Evolutionary conservation across 2,888 invertebrate species (phyloP).

Genomic region (Zootermopsis nevadensis): DNA sequence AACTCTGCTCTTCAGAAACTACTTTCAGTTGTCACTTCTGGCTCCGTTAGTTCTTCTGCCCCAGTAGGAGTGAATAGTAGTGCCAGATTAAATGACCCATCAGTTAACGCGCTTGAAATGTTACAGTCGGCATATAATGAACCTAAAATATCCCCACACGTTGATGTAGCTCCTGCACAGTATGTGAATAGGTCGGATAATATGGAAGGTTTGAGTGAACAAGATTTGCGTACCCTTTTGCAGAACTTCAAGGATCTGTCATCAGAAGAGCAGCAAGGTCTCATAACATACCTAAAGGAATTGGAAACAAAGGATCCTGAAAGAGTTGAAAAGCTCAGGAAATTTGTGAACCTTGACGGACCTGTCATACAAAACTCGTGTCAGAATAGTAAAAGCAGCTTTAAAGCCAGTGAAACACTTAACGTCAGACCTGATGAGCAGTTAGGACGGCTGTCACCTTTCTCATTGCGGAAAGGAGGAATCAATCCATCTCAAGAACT

Average conservation of each 20-base stretch:
- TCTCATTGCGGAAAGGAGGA: slow-evolving; percentile 64
- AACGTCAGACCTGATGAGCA: slow-evolving; percentile 51
- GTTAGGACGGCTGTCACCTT: slow-evolving; percentile 64
- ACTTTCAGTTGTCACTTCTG: slow-evolving; percentile 45
- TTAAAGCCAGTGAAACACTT: neutral
- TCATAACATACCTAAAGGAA: slow-evolving; percentile 85
- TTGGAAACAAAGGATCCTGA: slow-evolving; percentile 80
- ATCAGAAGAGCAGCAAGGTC: slow-evolving; percentile 83
- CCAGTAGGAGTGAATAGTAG: slow-evolving; percentile 50
- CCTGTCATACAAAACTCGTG: neutral
- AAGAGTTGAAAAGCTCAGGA: slow-evolving; percentile 80
- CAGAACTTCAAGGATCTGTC: slow-evolving; percentile 85
- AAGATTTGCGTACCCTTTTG: slow-evolving; percentile 80
- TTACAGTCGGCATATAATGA: slow-evolving; percentile 57
- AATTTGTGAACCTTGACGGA: slow-evolving; percentile 75
- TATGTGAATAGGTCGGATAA: slow-evolving; percentile 52
- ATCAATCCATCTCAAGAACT: slow-evolving; percentile 61
- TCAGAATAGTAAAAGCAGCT: neutral
- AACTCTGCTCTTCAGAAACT: slow-evolving; percentile 58
- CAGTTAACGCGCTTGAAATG: slow-evolving; percentile 52
- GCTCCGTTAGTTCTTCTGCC: slow-evolving; percentile 37
- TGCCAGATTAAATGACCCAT: slow-evolving; percentile 51
- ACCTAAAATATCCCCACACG: slow-evolving; percentile 19
- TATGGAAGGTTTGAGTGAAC: slow-evolving; percentile 83
- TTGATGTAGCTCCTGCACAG: neutral